phyloP scores from a whole-genome alignment of 1,140 invertebrate species.

The Zaprionus ornatus region DNA sequence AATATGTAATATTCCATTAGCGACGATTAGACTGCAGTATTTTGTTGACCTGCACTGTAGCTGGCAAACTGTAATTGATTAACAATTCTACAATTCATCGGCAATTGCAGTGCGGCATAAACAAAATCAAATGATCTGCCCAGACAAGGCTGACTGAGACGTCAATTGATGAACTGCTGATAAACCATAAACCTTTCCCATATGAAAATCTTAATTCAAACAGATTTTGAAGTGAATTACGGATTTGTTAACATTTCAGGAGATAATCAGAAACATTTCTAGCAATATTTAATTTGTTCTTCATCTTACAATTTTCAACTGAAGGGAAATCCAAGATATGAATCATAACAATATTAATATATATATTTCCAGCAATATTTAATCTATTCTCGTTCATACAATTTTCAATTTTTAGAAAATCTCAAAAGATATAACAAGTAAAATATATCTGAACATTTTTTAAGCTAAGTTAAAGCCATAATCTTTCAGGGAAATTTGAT shows the following conservation, averaged over 20 bases:
- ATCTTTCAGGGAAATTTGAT: background rate
- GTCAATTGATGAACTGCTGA: conserved; percentile 37
- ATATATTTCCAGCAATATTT: background rate
- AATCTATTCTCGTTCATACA: background rate
- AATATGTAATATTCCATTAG: conserved; percentile 10
- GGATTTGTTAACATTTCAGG: background rate
- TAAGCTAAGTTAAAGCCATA: background rate
- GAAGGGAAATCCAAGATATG: background rate
- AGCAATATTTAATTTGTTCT: background rate
- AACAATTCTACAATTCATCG: conserved; percentile 24
- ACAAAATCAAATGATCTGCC: conserved; percentile 12
- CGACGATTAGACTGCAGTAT: conserved; percentile 28
- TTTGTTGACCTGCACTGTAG: conserved; percentile 41
- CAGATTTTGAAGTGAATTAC: background rate
- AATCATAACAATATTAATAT: too few relatives aligned
- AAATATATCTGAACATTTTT: background rate
- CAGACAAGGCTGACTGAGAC: background rate
- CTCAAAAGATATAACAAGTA: too few relatives aligned
- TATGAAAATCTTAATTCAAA: background rate
- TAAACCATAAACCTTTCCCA: conserved; percentile 17
- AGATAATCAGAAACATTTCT: background rate
- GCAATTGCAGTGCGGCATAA: conserved; percentile 18
- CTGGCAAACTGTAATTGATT: background rate
- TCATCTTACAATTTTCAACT: background rate
- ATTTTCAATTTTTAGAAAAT: too few relatives aligned